Base-by-base conservation (phyloP, 2,797 vertebrate genomes). In the Calcarius lapponicus region DNA sequence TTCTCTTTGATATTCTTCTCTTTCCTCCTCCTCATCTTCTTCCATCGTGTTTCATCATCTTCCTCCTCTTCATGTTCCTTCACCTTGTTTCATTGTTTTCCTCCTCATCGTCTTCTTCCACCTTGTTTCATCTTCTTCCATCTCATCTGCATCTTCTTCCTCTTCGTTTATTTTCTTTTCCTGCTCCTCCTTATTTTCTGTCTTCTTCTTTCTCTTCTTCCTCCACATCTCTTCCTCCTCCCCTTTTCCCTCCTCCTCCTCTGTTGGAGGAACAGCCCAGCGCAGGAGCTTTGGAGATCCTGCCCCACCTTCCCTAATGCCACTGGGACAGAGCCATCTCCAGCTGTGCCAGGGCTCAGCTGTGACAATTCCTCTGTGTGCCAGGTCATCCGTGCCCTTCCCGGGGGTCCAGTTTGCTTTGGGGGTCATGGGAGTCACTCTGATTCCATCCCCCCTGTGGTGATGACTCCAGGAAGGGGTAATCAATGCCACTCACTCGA, bases 351-450 rank as follows among this genome's bases (percentile, higher is more conserved):
- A 42, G 60, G 18, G 20, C 28, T 50, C 2, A 1, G 31, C 36
- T 36, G 17, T 79, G 74, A 8, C 53, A 11, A 11, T 17, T 19
- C 12, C 62, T 18, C 17, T 3, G 6, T 17, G 22, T 66, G 24
- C 47, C 4, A 2, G 7, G 6, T 3, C 3, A 2, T 7, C 64
- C 8, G 0, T 11, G 51, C 51, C 70, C 29, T 21, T n/a, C 64
- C 3, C 3, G 1, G 64, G 8, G 25, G 7, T 7, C 26, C n/a
- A 1, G 8, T 36, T 82, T 17, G 2, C 48, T 26, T 11, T 1
- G 7, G 16, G 3, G 20, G 0, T 11, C 3, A 0, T 4, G 31
- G 20, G 4, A 48, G 19, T 34, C 10, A 0, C 0, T 7, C 58
- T 10, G 17, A 48, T 7, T 1, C 20, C 36, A 0, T 94, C 69